phyloP scores from a whole-genome alignment of 1,140 invertebrate species.

The Frieseomelitta varia region DNA sequence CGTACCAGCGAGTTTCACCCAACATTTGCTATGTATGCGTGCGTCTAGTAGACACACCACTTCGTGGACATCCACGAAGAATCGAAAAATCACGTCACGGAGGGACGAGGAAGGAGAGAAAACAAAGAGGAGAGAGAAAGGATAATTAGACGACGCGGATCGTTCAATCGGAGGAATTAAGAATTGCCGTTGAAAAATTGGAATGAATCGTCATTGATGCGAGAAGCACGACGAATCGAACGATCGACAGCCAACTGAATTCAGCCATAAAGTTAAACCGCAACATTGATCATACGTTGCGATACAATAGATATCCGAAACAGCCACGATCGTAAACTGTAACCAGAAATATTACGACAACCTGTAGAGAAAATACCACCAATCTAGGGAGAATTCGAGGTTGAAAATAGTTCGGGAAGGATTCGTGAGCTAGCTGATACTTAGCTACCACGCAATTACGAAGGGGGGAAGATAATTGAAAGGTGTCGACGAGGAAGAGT shows the following conservation, averaged over 20 bases:
- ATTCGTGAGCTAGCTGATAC: background rate
- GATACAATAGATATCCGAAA: background rate
- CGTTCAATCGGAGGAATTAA: background rate
- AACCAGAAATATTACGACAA: background rate
- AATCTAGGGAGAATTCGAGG: background rate
- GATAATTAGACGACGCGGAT: slow-evolving; percentile 27
- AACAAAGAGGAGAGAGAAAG: slow-evolving; percentile 4
- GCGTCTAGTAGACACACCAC: slow-evolving; percentile 58
- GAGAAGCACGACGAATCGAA: background rate
- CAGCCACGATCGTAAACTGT: background rate
- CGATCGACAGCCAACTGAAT: background rate
- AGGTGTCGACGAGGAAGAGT: background rate
- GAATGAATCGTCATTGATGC: background rate
- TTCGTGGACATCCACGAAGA: slow-evolving; percentile 40
- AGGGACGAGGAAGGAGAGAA: slow-evolving; percentile 36
- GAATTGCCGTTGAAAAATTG: background rate
- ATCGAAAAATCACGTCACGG: slow-evolving; percentile 51
- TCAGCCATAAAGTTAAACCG: background rate
- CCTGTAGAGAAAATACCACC: background rate
- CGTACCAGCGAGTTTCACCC: slow-evolving; percentile 70
- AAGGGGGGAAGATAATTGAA: slow-evolving; percentile 2
- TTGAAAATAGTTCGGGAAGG: background rate
- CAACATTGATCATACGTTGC: background rate
- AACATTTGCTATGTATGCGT: slow-evolving; percentile 64
- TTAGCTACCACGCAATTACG: background rate